phyloP scores from a whole-genome alignment of 2,113 vertebrate species.

The Chrysemys picta region DNA sequence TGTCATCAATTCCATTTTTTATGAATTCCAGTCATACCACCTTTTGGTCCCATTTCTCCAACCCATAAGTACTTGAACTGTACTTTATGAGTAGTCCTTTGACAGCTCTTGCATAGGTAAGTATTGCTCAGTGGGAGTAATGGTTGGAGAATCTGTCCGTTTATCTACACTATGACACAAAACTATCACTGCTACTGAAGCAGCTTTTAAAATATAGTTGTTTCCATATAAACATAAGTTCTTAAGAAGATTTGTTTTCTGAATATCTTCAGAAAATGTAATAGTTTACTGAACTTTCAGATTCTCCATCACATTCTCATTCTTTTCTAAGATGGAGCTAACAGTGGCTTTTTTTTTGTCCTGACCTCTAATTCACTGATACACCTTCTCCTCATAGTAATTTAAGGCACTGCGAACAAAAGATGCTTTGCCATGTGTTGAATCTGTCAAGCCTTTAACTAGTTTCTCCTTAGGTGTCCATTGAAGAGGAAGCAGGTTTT shows the following conservation, averaged over 20 bases:
- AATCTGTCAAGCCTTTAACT: constrained; percentile 74
- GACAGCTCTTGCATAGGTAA: neutral
- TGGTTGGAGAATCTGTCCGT: neutral
- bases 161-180: neutral
- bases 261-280: neutral
- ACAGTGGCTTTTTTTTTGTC: neutral
- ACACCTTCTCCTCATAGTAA: constrained; percentile 39
- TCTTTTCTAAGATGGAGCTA: constrained; percentile 30
- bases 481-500: constrained; percentile 70
- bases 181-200: neutral
- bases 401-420: constrained; percentile 68
- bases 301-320: neutral
- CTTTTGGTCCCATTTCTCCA: neutral
- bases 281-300: neutral
- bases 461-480: constrained; percentile 73
- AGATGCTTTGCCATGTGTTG: constrained; percentile 56
- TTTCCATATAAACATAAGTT: neutral
- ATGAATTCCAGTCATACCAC: neutral
- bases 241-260: neutral
- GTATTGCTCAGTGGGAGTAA: neutral
- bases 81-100: neutral
- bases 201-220: neutral
- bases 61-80: neutral
- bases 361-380: constrained; percentile 43
- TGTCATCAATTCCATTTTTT: neutral